Percentiles rank a stretch among this genome's conserved stretches.
Evolutionary conservation across 2,888 invertebrate genomes (phyloP).

Genomic region (Frankliniella fusca): DNA sequence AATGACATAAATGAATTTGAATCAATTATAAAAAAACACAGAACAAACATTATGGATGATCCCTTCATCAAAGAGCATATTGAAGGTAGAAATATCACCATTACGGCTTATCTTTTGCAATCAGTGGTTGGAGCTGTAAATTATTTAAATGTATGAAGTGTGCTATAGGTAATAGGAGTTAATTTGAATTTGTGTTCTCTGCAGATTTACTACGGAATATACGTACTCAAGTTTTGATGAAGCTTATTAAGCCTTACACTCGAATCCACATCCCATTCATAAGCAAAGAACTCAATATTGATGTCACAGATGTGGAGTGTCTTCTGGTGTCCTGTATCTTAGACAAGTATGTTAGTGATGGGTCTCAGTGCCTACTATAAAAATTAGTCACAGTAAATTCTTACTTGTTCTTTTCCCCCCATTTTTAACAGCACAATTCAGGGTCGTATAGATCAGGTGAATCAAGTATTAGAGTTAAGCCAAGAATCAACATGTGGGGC

Average conservation of each 20-base stretch:
- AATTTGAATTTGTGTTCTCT: constrained; percentile 39
- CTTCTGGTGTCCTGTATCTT: constrained; percentile 95
- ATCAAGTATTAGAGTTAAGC: constrained; percentile 85
- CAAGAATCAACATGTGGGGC: constrained; percentile 75
- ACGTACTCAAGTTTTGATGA: constrained; percentile 84
- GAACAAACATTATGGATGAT: constrained; percentile 97
- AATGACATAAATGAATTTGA: constrained; percentile 99
- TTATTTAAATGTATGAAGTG: too few relatives aligned
- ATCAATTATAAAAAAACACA: constrained; percentile 87
- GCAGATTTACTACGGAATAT: constrained; percentile 89
- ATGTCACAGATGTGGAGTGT: constrained; percentile 92
- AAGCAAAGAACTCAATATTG: constrained; percentile 89
- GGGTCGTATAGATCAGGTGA: constrained; percentile 85
- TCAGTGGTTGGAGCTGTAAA: too few relatives aligned
- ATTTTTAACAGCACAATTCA: constrained; percentile 65
- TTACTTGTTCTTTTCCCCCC: not conserved
- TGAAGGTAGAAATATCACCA: constrained; percentile 60
- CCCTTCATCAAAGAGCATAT: constrained; percentile 98
- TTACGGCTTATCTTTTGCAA: too few relatives aligned
- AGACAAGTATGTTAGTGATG: constrained; percentile 70
- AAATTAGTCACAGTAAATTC: not conserved
- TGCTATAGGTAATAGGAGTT: too few relatives aligned
- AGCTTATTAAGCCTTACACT: constrained; percentile 96
- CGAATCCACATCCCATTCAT: constrained; percentile 97
- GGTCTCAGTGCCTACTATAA: not conserved